These are phyloP conservation scores for Muntiacus muntjak DNA, from an alignment of 2,113 vertebrate species.

Conservation along the genomic window DNA sequence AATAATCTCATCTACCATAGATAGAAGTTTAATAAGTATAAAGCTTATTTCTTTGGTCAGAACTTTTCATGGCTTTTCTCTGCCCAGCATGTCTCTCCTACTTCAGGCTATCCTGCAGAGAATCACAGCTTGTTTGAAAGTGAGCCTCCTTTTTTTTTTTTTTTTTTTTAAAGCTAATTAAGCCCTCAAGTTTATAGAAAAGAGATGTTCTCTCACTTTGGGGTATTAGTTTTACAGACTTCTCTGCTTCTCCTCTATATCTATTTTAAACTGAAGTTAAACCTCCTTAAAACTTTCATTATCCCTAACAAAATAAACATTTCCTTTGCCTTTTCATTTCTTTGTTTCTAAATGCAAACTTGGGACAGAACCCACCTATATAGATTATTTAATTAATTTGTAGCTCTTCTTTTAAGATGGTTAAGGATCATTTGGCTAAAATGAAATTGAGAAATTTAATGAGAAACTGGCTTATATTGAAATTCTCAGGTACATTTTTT, in stretches of 20 bases:
- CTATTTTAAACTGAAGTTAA: conserved; percentile 15
- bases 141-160: not conserved
- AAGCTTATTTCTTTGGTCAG: not conserved
- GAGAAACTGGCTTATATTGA: not conserved
- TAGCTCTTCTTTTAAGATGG: not conserved
- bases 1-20: not conserved
- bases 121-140: conserved; percentile 19
- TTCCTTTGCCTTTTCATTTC: not conserved
- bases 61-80: not conserved
- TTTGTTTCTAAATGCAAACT: not conserved
- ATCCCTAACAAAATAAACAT: not conserved
- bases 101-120: not conserved
- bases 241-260: not conserved
- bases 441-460: not conserved
- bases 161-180: conserved; percentile 31
- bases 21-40: not conserved
- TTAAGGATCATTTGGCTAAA: not conserved
- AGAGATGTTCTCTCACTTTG: not conserved
- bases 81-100: not conserved
- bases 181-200: conserved; percentile 3
- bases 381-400: not conserved
- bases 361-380: not conserved
- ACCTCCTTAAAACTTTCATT: not conserved
- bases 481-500: not conserved
- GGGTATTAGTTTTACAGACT: not conserved